Base-by-base conservation (phyloP, 2,888 invertebrate species). In the Scaptomyza tumidula region DNA sequence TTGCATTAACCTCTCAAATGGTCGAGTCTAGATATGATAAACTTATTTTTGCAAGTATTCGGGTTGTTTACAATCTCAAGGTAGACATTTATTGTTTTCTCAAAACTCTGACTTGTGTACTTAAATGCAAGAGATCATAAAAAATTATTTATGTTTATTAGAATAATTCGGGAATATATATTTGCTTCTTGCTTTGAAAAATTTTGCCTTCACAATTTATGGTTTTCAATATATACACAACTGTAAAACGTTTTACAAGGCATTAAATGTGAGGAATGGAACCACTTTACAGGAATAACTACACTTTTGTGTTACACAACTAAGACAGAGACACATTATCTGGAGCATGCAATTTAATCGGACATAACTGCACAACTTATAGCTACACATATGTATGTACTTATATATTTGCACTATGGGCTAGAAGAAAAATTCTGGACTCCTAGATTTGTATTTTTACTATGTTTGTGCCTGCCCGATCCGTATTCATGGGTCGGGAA, bases 331-430 rank as follows among this genome's bases (percentile, higher is more conserved):
- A 75, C 39, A 33, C 41, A 45, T 27, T 10, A 29, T 29, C 14
- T 48, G 41, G 6, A 41, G 16, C 9, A 16, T 29, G 24, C 9
- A 39, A 16, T 39, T 39, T 9, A 39, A 39, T 39, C 14, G 6
- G 14, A 39, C 10, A 11, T 7, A 54, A 14, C 29, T 31, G n/a
- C 16, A 52, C 49, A 45, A 60, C 55, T 39, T 31, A 31, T 6
- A 54, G 24, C 39, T 70, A 57, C 43, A 44, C 13, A 14, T 19
- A 37, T 19, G 37, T 55, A 57, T 29, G 44, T 29, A 43, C 44
- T 46, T 54, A 65, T 71, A 68, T 68, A 75, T 80, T 85, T 80
- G 83, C 76, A 80, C 82, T 85, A 65, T 41, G 59, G 58, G 57
- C 59, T 56, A 64, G 33, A 52, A 46, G 46, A 45, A 59, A 62